Base-by-base conservation (phyloP, 2,797 vertebrate genomes). In the Darevskia nairensis region DNA sequence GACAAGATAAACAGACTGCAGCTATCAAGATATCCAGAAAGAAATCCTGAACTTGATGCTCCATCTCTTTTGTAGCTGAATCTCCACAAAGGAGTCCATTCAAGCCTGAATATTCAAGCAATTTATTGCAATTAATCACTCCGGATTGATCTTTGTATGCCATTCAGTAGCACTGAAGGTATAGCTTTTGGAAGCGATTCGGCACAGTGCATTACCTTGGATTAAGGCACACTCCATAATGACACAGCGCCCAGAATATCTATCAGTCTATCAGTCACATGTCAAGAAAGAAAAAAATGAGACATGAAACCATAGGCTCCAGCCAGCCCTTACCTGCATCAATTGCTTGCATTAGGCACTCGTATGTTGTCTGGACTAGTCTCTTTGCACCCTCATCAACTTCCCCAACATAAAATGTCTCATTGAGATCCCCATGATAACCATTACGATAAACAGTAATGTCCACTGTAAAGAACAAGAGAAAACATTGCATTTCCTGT, bases 301-400 rank as follows among this genome's bases (percentile, higher is more conserved):
- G 1, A 8, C 1, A 0, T 10, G 35, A 9, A 0, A 10, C 44
- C 68, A 21, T 46, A 68, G 71, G 46, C 11, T 79, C 35, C 17
- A 29, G 19, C 6, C 1, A 74, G 74, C 3, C 19, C 92, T 96
- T 96, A 99, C 99, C 99, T 93, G 98, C 98, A 90, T 99, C 99
- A 0, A 99, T 99, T 94, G 99, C 97, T 96, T 99, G 99, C 99
- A 99, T 99, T 95, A 99, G 98, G 97, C 99, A 99, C 97, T 99
- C 99, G 0, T 98, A 99, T 0, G 99, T 99, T 25, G 98, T 99
- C 92, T 98, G 98, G 76, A 99, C 98, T 91, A 99, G 97, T 86
- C 96, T 98, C 96, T 97, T 98, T 6, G 97, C 98, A 93, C 96
- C 98, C 93, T 99, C 99, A 2, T 99, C 99, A 94, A 99, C 97